Conservation (phyloP, 2,797 vertebrate genomes). For the Sternotherus odoratus region DNA sequence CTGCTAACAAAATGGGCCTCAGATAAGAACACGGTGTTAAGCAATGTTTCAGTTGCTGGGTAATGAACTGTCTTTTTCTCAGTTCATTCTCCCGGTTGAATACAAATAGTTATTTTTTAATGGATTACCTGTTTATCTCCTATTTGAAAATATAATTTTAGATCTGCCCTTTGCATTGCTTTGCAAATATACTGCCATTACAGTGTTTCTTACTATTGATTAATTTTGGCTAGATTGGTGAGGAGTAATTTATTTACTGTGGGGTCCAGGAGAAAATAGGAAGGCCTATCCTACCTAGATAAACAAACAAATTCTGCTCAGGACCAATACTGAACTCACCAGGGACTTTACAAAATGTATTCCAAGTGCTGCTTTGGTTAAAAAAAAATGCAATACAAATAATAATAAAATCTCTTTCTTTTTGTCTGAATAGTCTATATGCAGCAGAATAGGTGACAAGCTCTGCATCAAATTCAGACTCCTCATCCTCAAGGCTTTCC, state of each 20-base stretch:
- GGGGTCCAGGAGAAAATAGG: conserved; percentile 23
- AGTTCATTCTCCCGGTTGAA: neutral
- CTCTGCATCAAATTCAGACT: neutral
- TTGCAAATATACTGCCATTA: neutral
- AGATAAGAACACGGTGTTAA: neutral
- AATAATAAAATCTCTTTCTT: neutral
- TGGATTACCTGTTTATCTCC: neutral
- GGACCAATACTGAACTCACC: conserved; percentile 30
- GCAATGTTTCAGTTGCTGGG: neutral
- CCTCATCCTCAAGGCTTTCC: rapidly evolving
- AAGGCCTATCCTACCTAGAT: conserved; percentile 20
- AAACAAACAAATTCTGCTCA: conserved; percentile 43
- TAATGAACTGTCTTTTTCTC: neutral
- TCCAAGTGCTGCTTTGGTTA: conserved; percentile 44
- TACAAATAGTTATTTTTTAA: conserved; percentile 4
- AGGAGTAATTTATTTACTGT: neutral
- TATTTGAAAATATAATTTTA: neutral
- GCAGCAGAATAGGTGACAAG: neutral
- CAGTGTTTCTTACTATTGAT: neutral
- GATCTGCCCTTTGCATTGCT: neutral
- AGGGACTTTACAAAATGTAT: conserved; percentile 36
- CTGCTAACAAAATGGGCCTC: neutral
- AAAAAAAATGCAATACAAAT: neutral
- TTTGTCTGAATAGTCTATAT: neutral
- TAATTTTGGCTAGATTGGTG: neutral